Evolutionary conservation across 1,140 invertebrate species (phyloP).

Genomic region (Colletes gigas): DNA sequence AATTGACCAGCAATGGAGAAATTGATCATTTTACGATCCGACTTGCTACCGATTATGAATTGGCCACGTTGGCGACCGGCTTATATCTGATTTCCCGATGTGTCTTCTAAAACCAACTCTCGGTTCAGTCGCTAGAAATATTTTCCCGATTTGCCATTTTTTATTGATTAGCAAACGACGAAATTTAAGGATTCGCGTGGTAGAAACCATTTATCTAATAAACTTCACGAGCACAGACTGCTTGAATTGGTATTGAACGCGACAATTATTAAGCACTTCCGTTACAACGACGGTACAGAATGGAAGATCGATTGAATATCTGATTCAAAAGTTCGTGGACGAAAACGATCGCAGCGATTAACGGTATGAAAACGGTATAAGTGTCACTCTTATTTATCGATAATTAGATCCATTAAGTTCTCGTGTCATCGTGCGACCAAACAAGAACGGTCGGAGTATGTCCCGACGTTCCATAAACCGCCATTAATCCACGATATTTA

Average conservation of each 20-base stretch:
- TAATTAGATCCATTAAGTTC: slow-evolving; percentile 9
- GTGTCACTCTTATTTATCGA: slow-evolving; percentile 37
- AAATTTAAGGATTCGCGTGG: too few species aligned
- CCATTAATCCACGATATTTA: slow-evolving; percentile 14
- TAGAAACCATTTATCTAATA: too few species aligned
- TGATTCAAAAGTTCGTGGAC: background rate
- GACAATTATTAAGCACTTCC: too few species aligned
- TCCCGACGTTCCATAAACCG: background rate
- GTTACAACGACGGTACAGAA: too few species aligned
- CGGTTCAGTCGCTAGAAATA: background rate
- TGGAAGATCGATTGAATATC: background rate
- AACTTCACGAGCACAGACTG: background rate
- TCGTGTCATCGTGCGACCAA: background rate
- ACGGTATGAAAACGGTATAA: background rate
- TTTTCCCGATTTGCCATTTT: too few species aligned
- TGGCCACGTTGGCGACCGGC: background rate
- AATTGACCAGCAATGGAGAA: slow-evolving; percentile 23
- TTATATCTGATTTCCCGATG: slow-evolving; percentile 1
- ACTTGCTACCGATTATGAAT: slow-evolving; percentile 25
- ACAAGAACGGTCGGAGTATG: background rate
- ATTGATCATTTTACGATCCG: slow-evolving; percentile 28
- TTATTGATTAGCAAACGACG: too few species aligned
- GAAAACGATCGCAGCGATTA: background rate
- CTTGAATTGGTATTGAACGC: too few species aligned
- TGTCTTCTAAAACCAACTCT: background rate